phyloP scores from a whole-genome alignment of 2,113 vertebrate species.

The Sturnira hondurensis region DNA sequence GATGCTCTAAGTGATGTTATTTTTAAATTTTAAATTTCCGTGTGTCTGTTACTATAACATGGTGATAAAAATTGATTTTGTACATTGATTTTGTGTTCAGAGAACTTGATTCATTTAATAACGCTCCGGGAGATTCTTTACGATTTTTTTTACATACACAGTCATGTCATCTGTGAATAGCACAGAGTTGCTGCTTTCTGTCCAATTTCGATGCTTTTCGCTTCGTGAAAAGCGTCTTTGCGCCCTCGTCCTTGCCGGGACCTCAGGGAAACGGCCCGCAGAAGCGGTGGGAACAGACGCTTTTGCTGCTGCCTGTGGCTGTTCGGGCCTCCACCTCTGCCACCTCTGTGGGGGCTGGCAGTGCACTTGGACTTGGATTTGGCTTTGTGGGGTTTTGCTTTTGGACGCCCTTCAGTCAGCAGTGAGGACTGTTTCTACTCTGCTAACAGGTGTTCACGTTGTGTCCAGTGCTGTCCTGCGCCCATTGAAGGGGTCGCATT shows the following conservation, averaged over 20 bases:
- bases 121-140: background rate
- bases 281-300: background rate
- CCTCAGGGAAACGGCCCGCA: rapidly evolving
- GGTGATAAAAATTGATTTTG: background rate
- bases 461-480: background rate
- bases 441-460: background rate
- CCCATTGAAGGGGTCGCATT: background rate
- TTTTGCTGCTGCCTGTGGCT: too few species aligned
- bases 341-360: background rate
- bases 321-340: background rate
- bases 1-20: background rate
- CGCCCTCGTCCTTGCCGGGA: rapidly evolving
- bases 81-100: background rate
- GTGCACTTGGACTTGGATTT: background rate
- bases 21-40: background rate
- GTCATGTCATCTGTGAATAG: background rate
- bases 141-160: background rate
- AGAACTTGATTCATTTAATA: background rate
- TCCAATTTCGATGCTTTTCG: background rate
- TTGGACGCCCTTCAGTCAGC: background rate
- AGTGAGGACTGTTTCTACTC: background rate
- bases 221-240: background rate
- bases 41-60: background rate
- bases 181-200: background rate
- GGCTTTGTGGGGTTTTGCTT: background rate